Conservation (phyloP, 2,888 invertebrate species). For the Phasia obesa region DNA sequence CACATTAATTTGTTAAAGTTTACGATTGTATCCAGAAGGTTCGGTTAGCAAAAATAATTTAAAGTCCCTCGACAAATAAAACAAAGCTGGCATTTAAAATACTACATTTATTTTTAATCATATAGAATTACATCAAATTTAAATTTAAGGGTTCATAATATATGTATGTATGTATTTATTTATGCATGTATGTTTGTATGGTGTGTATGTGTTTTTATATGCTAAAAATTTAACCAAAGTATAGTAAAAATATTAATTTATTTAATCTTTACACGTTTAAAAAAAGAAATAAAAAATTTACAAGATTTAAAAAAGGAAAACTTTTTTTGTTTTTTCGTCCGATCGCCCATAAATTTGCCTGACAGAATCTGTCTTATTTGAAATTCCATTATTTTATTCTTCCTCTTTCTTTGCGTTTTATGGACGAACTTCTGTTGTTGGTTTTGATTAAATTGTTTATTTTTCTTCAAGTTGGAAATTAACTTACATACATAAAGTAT, state of each 20-base stretch:
- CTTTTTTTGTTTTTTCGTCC: background rate
- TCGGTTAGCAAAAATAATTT: too few species aligned
- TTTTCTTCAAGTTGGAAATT: conserved; percentile 27
- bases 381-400: conserved; percentile 8
- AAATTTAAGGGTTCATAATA: conserved; percentile 64
- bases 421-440: conserved; percentile 17
- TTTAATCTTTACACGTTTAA: conserved; percentile 63
- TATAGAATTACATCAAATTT: conserved; percentile 72
- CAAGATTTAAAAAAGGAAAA: conserved; percentile 38
- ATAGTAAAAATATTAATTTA: conserved; percentile 52
- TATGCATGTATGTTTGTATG: conserved; percentile 46
- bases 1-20: too few species aligned
- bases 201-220: conserved; percentile 53
- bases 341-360: background rate
- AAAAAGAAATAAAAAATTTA: conserved; percentile 65
- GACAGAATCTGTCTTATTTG: conserved; percentile 2
- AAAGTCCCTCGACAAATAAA: conserved; percentile 1
- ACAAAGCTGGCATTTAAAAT: conserved; percentile 57
- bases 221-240: conserved; percentile 60
- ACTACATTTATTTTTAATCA: conserved; percentile 69
- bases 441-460: conserved; percentile 39
- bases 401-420: background rate
- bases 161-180: conserved; percentile 37
- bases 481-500: conserved; percentile 29
- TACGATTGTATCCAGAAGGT: too few species aligned